Evolutionary conservation across 2,888 invertebrate species (phyloP).

Genomic region (Sylvicola cinctus): DNA sequence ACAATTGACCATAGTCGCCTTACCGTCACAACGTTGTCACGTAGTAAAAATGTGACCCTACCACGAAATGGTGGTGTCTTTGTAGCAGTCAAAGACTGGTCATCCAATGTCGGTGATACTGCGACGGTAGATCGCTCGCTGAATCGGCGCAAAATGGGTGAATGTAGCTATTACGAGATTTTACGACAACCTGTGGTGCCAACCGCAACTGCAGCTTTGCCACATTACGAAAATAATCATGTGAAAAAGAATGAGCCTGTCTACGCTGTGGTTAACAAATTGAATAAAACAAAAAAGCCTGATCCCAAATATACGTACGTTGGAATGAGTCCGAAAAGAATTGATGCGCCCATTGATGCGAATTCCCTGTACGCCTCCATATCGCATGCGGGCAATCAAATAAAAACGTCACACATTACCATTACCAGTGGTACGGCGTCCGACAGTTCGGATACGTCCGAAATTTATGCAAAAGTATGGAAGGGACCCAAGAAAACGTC

Average conservation of each 20-base stretch:
- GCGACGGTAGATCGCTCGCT: background rate
- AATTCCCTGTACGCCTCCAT: conserved; percentile 4
- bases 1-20: conserved; percentile 13
- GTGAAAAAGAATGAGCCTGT: conserved; percentile 15
- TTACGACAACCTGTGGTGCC: conserved; percentile 3
- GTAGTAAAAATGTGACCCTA: conserved; percentile 13
- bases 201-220: conserved; percentile 4
- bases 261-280: conserved; percentile 26
- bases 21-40: conserved; percentile 23
- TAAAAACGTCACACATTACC: conserved; percentile 9
- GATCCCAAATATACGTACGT: conserved; percentile 4
- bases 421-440: conserved; percentile 14
- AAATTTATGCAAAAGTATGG: conserved; percentile 26
- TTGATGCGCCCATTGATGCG: background rate
- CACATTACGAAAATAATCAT: conserved; percentile 15
- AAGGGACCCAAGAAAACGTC: conserved; percentile 17
- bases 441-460: conserved; percentile 12
- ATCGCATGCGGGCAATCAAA: conserved; percentile 8
- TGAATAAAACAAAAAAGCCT: conserved; percentile 22
- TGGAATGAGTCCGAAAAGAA: conserved; percentile 1
- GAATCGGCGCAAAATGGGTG: background rate
- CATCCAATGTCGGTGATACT: conserved; percentile 16
- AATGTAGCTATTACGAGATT: conserved; percentile 4
- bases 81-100: conserved; percentile 44
- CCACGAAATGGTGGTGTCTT: conserved; percentile 33